Conservation (phyloP, 2,113 vertebrate species). For the Forbesichthys papilliferus region DNA sequence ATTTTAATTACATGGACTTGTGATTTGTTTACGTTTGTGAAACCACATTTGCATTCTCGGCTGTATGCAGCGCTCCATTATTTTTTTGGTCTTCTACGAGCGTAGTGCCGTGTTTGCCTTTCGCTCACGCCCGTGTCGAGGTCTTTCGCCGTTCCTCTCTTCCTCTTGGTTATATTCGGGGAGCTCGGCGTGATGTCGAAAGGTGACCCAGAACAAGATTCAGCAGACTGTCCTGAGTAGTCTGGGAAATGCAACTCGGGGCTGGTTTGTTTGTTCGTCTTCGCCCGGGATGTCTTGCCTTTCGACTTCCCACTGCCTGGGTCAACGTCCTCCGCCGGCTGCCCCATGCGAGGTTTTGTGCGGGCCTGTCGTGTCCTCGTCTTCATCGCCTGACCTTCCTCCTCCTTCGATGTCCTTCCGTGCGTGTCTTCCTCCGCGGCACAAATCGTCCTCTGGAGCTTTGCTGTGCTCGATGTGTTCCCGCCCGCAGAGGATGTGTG, state of each 20-base stretch:
- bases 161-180: neutral
- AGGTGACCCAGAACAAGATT: too few relatives aligned
- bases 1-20: slow-evolving; percentile 22
- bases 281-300: neutral
- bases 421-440: neutral
- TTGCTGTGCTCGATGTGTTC: neutral
- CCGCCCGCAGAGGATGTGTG: neutral
- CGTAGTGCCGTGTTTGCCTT: neutral
- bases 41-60: neutral
- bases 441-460: neutral
- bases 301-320: neutral
- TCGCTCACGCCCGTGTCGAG: neutral
- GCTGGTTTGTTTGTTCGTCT: neutral
- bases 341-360: too few relatives aligned
- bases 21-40: neutral
- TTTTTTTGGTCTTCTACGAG: too few relatives aligned
- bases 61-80: too few relatives aligned
- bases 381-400: neutral
- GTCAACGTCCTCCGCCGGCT: neutral
- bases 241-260: too few relatives aligned
- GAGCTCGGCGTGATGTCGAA: neutral
- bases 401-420: neutral
- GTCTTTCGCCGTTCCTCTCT: neutral
- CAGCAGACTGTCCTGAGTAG: too few relatives aligned
- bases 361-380: neutral